Evolutionary conservation across 1,140 invertebrate genomes (phyloP), one percentile per base, ranked within the genome.

Genomic region (Eufriesea mexicana): DNA sequence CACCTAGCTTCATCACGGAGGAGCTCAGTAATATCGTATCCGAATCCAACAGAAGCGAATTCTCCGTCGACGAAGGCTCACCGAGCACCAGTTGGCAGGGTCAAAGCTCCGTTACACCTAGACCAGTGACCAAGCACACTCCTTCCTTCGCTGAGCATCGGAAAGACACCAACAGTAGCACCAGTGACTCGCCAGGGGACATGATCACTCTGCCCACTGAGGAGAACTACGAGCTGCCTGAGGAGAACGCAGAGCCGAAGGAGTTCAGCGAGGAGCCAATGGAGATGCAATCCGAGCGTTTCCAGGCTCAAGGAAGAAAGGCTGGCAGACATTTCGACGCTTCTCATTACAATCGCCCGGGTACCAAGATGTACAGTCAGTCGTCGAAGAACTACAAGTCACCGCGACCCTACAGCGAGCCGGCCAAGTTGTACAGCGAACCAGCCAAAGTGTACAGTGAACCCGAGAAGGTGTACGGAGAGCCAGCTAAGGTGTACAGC

Each of bases 401-500:
- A 4, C 75, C 94, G 0, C 93, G 95, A 54, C 90, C 94, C 18
- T 95, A 95, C 57, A 93, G 93, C 2, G 94, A 96, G 67, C 91
- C 93, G 4, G 78, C 93, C 0, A 95, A 96, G 77, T 93, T 95
- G 84, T 96, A 96, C 85, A 94, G 95, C 62, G 95, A 96, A 77
- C 95, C 95, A 0, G 93, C 95, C 7, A 96, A 96, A 79, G 94
- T 95, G 84, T 96, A 96, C 86, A 94, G 95, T 35, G 95, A 96
- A 79, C 95, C 95, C 0, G 94, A 95, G 14, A 95, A 95, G 79
- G 94, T 96, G 61, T 97, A 96, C 86, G 95, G 95, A 16, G 94
- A 96, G 87, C 96, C 96, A 2, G 94, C 95, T 16, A 95, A 92
- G 67, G 91, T 96, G 0, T 97, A 97, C 81, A 94, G 95, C 2